Conservation (phyloP, 37 sponge, comb jelly and placozoan genomes). For the Aphrocallistes beatrix region DNA sequence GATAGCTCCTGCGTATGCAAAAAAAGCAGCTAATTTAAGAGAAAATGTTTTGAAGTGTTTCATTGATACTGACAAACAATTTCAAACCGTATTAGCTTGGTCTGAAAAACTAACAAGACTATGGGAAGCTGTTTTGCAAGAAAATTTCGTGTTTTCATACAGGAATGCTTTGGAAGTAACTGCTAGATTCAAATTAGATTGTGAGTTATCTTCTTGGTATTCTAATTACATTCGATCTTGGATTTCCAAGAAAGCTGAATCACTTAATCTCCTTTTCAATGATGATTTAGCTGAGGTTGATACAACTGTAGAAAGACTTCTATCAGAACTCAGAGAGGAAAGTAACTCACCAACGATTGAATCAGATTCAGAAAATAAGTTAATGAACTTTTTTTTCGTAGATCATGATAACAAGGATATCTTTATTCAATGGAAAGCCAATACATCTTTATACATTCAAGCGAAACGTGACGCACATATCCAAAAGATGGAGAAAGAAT, state of each 20-base stretch:
- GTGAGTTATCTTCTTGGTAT: conserved; percentile 19
- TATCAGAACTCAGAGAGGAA: not conserved
- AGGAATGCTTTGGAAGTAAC: conserved; percentile 28
- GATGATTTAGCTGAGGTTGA: not conserved
- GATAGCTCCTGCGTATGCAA: not conserved
- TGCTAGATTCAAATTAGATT: conserved; percentile 19
- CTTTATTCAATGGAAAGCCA: not conserved
- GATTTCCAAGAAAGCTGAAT: not conserved
- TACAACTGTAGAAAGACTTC: not conserved
- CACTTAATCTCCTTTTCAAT: not conserved
- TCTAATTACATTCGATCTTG: not conserved
- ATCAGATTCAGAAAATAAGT: not conserved
- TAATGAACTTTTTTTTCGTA: not conserved
- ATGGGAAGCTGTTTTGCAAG: conserved; percentile 30
- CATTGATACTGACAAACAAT: not conserved
- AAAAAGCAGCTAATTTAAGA: not conserved
- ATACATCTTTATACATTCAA: not conserved
- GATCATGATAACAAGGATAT: not conserved
- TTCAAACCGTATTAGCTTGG: not conserved
- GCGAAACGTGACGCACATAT: not conserved
- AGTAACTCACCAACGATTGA: not conserved
- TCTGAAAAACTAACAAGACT: not conserved
- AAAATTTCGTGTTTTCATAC: conserved; percentile 33
- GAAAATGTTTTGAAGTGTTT: not conserved
- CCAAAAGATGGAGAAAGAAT: not conserved